Percentiles rank a stretch among this genome's conserved stretches.
These are phyloP conservation scores for Drosophila ananassae DNA, from an alignment of 1,140 invertebrate genomes.

Conservation along the genomic window DNA sequence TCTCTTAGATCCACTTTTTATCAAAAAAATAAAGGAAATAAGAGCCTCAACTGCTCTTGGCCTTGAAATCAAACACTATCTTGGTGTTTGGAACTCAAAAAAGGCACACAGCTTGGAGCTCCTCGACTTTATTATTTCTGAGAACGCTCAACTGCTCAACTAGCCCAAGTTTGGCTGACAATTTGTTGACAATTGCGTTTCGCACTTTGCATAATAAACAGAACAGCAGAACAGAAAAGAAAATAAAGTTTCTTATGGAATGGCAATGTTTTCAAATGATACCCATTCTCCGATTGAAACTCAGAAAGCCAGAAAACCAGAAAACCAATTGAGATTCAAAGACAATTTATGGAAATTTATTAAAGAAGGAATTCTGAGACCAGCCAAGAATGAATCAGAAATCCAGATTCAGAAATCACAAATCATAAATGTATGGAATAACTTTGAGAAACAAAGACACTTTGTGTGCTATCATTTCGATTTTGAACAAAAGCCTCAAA, in stretches of 20 bases:
- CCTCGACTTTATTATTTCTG: background rate
- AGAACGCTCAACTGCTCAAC: constrained; percentile 39
- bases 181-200: constrained; percentile 80
- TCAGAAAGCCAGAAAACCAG: too few relatives aligned
- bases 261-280: constrained; percentile 22
- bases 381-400: constrained; percentile 26
- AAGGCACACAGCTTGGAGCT: too few relatives aligned
- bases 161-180: constrained; percentile 72
- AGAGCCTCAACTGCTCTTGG: background rate
- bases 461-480: too few relatives aligned
- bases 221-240: constrained; percentile 10
- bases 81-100: too few relatives aligned
- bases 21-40: too few relatives aligned
- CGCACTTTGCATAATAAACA: constrained; percentile 78
- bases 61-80: constrained; percentile 49
- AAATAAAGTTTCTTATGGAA: constrained; percentile 1
- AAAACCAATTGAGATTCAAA: too few relatives aligned
- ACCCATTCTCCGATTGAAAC: constrained; percentile 1
- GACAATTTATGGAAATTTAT: constrained; percentile 44
- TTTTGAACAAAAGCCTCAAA: constrained; percentile 11
- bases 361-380: constrained; percentile 17
- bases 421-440: constrained; percentile 20
- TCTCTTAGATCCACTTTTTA: too few relatives aligned
- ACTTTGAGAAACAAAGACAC: background rate
- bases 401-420: background rate